Percentiles rank a stretch among this genome's conserved stretches.
phyloP scores from a whole-genome alignment of 2,113 vertebrate genomes.

The Pollimyrus isidori region DNA sequence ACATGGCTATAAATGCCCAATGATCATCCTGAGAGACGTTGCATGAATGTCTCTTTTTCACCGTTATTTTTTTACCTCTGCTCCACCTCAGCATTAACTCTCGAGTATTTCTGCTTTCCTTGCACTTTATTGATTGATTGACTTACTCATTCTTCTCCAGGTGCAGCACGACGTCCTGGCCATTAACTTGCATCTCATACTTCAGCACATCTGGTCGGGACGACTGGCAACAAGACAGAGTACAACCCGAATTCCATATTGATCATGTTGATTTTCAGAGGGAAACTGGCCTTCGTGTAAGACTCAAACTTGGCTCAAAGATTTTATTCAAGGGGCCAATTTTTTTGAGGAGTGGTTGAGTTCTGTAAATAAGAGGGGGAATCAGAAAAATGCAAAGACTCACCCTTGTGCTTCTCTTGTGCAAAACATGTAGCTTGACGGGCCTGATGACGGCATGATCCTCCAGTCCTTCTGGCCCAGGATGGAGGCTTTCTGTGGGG shows the following conservation, averaged over 20 bases:
- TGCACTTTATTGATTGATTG: not conserved
- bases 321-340: not conserved
- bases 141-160: conserved; percentile 57
- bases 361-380: not conserved
- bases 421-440: conserved; percentile 48
- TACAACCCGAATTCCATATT: not conserved
- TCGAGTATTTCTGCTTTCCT: not conserved
- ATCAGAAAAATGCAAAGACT: not conserved
- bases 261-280: not conserved
- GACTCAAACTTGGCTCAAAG: not conserved
- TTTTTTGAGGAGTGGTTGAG: not conserved
- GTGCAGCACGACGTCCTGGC: conserved; percentile 53
- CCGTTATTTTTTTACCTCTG: not conserved
- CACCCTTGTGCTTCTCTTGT: conserved; percentile 54
- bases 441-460: conserved; percentile 58
- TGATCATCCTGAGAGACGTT: not conserved
- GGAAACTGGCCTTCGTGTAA: not conserved
- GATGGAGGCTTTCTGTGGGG: conserved; percentile 40
- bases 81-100: not conserved
- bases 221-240: conserved; percentile 23
- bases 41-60: not conserved
- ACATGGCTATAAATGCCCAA: not conserved
- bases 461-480: conserved; percentile 31
- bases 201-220: conserved; percentile 44
- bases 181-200: conserved; percentile 53